Percentiles rank a stretch among this genome's conserved stretches.
Evolutionary conservation across 2,113 vertebrate genomes (phyloP).

Genomic region (Sylvia atricapilla): DNA sequence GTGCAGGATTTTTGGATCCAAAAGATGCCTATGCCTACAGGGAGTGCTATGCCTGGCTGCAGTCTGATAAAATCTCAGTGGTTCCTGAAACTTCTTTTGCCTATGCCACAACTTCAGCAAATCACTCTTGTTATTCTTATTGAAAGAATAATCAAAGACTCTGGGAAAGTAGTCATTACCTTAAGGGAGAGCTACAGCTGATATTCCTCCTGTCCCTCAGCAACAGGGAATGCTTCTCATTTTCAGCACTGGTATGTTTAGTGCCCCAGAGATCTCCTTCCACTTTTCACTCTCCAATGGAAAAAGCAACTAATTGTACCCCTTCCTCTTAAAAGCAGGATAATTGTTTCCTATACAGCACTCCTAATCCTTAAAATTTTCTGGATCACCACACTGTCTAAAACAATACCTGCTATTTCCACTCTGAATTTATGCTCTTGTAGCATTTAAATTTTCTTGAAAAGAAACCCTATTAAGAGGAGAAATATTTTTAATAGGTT

Average conservation of each 20-base stretch:
- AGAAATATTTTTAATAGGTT: neutral
- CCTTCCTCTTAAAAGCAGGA: neutral
- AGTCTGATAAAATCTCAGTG: neutral
- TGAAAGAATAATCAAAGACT: constrained; percentile 20
- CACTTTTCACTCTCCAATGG: neutral
- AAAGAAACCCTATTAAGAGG: neutral
- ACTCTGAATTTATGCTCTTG: neutral
- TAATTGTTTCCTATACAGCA: neutral
- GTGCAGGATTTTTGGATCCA: neutral
- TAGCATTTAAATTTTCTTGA: neutral
- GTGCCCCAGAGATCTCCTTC: neutral
- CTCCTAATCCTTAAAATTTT: neutral
- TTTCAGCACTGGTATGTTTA: neutral
- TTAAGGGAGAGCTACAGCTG: neutral
- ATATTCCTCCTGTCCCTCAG: neutral
- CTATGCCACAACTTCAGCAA: neutral
- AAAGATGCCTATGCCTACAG: neutral
- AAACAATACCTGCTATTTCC: neutral
- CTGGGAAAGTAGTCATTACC: neutral
- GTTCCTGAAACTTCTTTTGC: neutral
- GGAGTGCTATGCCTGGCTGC: neutral
- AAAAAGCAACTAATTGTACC: neutral
- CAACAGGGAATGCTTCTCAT: neutral
- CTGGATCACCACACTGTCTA: neutral
- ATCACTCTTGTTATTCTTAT: neutral